These are phyloP conservation scores for Coenobita brevimanus DNA, from an alignment of 1,140 invertebrate species.

Conservation along the genomic window DNA sequence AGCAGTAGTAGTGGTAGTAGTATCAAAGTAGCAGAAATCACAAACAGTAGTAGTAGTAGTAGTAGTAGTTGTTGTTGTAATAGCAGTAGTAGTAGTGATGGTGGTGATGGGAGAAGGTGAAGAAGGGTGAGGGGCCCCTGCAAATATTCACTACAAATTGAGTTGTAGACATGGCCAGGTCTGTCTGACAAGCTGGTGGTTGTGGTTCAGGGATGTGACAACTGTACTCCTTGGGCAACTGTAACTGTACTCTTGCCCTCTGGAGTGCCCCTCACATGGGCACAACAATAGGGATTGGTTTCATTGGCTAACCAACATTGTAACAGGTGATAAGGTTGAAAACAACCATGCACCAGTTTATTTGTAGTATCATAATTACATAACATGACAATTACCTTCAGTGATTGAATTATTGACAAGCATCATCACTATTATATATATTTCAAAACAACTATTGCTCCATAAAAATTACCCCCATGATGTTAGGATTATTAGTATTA, in stretches of 20 bases:
- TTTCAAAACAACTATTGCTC: slow-evolving; percentile 68
- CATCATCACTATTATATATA: slow-evolving; percentile 67
- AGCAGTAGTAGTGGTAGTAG: no score
- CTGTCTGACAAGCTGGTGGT: slow-evolving; percentile 35
- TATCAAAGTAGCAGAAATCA: no score
- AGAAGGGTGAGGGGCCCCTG: slow-evolving; percentile 49
- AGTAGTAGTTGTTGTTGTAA: no score
- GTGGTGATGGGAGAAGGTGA: slow-evolving; percentile 4
- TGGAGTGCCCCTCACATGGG: slow-evolving; percentile 62
- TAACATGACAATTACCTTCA: slow-evolving; percentile 65
- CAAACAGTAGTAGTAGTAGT: no score
- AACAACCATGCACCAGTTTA: slow-evolving; percentile 65
- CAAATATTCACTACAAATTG: slow-evolving; percentile 25
- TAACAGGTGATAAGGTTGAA: slow-evolving; percentile 64
- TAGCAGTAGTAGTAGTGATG: no score
- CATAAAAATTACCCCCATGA: slow-evolving; percentile 66
- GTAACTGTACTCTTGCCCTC: slow-evolving; percentile 37
- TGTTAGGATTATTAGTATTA: slow-evolving; percentile 67
- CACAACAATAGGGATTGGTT: slow-evolving; percentile 65
- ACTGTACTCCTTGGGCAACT: slow-evolving; percentile 48
- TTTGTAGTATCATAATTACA: slow-evolving; percentile 66
- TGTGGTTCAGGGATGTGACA: slow-evolving; percentile 44
- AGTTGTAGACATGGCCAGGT: slow-evolving; percentile 21
- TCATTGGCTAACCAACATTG: slow-evolving; percentile 64
- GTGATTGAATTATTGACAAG: slow-evolving; percentile 65